Evolutionary conservation across 2,113 vertebrate genomes (phyloP).

Genomic region (Hydrolagus affinis): DNA sequence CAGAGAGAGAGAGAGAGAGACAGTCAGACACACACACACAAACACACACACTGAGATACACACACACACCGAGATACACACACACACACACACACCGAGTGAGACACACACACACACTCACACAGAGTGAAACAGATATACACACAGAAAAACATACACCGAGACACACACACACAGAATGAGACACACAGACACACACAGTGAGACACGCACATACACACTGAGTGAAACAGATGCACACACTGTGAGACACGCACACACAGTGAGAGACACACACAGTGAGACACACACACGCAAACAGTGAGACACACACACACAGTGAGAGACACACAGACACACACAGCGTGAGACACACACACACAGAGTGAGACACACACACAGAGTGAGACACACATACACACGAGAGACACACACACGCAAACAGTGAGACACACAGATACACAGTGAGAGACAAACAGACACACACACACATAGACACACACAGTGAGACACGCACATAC

Average conservation of each 20-base stretch:
- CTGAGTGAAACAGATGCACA: too few relatives aligned
- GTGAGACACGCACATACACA: neutral
- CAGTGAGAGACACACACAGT: conserved; percentile 23
- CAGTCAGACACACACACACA: too few relatives aligned
- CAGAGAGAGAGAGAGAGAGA: neutral
- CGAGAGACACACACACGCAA: too few relatives aligned
- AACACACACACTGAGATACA: neutral
- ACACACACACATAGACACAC: too few relatives aligned
- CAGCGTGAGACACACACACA: too few relatives aligned
- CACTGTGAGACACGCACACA: neutral
- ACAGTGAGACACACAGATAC: neutral
- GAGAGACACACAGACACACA: too few relatives aligned
- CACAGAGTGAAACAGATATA: neutral
- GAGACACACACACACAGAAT: neutral
- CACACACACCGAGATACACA: neutral
- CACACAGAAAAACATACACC: neutral
- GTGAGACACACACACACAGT: too few relatives aligned
- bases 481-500: too few relatives aligned
- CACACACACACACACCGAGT: neutral
- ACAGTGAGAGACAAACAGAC: too few relatives aligned
- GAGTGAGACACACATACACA: neutral
- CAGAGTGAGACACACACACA: neutral
- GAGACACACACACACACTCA: neutral
- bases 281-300: too few relatives aligned
- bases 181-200: neutral